Percentiles rank a stretch among this genome's conserved stretches.
These are phyloP conservation scores for Standfussiana lucernea DNA, from an alignment of 2,888 invertebrate species.

Conservation along the genomic window DNA sequence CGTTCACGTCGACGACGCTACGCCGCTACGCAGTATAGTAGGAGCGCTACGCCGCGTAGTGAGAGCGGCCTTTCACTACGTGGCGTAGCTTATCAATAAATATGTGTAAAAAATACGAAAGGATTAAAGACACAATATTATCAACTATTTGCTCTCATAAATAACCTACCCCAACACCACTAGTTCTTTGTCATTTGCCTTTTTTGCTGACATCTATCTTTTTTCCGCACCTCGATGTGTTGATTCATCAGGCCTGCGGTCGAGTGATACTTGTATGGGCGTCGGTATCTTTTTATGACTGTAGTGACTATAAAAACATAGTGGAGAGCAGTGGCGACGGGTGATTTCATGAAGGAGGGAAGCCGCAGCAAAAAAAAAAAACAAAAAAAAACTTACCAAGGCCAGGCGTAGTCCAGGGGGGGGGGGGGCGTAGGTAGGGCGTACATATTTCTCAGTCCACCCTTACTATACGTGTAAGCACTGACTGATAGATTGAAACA, in stretches of 20 bases:
- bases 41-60: not conserved
- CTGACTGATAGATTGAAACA: too few relatives aligned
- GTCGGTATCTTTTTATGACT: slow-evolving; percentile 43
- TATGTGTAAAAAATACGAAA: not conserved
- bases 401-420: too few relatives aligned
- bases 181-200: not conserved
- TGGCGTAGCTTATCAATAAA: not conserved
- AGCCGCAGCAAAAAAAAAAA: too few relatives aligned
- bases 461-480: too few relatives aligned
- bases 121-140: not conserved
- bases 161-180: slow-evolving; percentile 2
- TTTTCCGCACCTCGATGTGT: slow-evolving; percentile 1
- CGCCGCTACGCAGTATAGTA: too few relatives aligned
- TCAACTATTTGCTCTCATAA: not conserved
- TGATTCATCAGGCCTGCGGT: slow-evolving; percentile 1
- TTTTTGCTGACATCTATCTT: slow-evolving; percentile 8
- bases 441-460: too few relatives aligned
- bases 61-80: too few relatives aligned
- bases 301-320: slow-evolving; percentile 44
- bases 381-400: too few relatives aligned
- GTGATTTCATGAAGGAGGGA: too few relatives aligned
- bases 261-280: not conserved
- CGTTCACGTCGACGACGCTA: not conserved
- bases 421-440: too few relatives aligned
- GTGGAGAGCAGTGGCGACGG: too few relatives aligned